Evolutionary conservation across 2,113 vertebrate species (phyloP).

Genomic region (Procavia capensis): DNA sequence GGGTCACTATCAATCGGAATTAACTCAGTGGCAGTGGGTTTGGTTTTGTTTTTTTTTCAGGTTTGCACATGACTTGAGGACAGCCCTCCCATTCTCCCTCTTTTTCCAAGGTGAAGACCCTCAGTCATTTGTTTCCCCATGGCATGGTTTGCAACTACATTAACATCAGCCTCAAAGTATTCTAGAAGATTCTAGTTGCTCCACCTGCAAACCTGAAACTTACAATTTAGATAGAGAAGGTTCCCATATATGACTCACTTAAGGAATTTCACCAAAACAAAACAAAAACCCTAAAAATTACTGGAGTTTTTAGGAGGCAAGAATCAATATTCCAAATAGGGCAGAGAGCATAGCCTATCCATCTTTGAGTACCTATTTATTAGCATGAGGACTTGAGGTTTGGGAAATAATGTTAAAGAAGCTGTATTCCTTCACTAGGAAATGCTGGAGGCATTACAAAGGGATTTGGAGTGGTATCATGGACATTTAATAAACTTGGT

Average conservation of each 20-base stretch:
- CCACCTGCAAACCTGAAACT: background rate
- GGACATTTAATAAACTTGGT: constrained; percentile 7
- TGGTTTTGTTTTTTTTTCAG: constrained; percentile 15
- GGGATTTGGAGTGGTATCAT: background rate
- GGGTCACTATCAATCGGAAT: too few species aligned
- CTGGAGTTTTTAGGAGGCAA: background rate
- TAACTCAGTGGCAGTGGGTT: too few species aligned
- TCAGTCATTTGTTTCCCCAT: background rate
- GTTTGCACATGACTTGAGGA: background rate
- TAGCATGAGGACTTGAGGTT: constrained; percentile 30
- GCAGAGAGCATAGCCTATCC: background rate
- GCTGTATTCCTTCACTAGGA: constrained; percentile 14
- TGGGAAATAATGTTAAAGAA: background rate
- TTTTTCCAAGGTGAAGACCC: constrained; percentile 15
- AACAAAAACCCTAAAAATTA: background rate
- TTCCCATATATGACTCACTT: background rate
- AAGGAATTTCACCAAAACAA: background rate
- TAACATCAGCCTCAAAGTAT: background rate
- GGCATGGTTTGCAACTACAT: background rate
- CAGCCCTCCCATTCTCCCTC: background rate
- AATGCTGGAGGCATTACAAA: background rate
- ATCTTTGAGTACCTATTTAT: constrained; percentile 1
- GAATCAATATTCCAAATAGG: background rate
- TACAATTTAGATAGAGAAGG: background rate
- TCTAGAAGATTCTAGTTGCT: background rate